Conservation (phyloP, 1,140 invertebrate genomes). For the Pararge aegeria region DNA sequence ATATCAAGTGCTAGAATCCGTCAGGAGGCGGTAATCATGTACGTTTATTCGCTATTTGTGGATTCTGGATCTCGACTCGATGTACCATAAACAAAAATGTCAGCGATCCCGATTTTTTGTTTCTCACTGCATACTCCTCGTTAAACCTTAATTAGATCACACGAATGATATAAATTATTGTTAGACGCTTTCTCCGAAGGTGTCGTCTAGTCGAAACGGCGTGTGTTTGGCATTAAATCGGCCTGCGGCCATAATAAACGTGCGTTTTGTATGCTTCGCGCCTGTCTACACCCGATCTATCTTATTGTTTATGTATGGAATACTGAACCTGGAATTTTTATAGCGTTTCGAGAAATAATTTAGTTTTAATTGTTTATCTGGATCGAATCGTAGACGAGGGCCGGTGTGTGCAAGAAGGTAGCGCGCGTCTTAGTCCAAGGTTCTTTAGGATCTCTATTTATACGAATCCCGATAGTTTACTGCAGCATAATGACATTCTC, state of each 20-base stretch:
- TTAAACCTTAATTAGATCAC: conserved; percentile 78
- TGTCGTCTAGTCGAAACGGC: conserved; percentile 49
- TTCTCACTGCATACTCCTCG: conserved; percentile 75
- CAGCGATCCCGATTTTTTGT: conserved; percentile 80
- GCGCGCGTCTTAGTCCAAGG: conserved; percentile 60
- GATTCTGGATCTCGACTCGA: conserved; percentile 79
- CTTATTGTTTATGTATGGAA: conserved; percentile 79
- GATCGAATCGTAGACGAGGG: conserved; percentile 42
- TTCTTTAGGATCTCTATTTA: conserved; percentile 73
- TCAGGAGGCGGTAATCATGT: conserved; percentile 78
- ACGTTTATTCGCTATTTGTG: conserved; percentile 79
- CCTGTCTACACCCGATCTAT: conserved; percentile 75
- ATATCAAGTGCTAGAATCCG: conserved; percentile 76
- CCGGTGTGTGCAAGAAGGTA: conserved; percentile 39
- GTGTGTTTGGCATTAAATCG: conserved; percentile 66
- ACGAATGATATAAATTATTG: conserved; percentile 76
- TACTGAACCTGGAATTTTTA: conserved; percentile 76
- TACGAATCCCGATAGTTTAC: conserved; percentile 74
- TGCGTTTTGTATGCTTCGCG: conserved; percentile 74
- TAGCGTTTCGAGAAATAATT: conserved; percentile 58
- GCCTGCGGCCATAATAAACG: conserved; percentile 77
- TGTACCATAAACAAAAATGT: conserved; percentile 81
- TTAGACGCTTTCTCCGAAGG: conserved; percentile 66
- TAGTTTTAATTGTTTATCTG: conserved; percentile 65
- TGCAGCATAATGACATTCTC: conserved; percentile 77